Conservation (phyloP, 2,888 invertebrate genomes). For the Icerya purchasi region DNA sequence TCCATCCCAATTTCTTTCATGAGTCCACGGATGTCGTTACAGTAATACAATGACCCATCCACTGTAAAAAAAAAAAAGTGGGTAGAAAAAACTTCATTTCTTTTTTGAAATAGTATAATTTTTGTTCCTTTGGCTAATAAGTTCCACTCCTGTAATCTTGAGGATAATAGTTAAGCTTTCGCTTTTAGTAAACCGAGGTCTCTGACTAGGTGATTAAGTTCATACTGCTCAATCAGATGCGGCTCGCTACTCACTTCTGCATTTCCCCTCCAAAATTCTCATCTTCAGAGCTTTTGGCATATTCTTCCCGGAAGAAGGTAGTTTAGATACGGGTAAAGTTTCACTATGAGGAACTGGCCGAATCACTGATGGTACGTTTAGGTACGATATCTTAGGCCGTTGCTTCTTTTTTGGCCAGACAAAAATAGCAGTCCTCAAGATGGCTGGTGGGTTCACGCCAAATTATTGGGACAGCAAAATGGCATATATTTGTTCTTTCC, state of each 20-base stretch:
- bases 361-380: background rate
- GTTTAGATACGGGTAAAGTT: background rate
- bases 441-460: background rate
- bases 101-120: no score
- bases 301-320: background rate
- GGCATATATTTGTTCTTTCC: background rate
- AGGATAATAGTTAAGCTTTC: background rate
- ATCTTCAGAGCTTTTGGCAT: no score
- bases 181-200: background rate
- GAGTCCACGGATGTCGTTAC: background rate
- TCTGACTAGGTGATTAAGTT: background rate
- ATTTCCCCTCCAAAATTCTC: background rate
- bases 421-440: background rate
- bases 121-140: background rate
- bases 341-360: background rate
- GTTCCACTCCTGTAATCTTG: background rate
- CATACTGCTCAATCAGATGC: background rate
- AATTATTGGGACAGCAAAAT: background rate
- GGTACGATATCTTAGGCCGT: background rate
- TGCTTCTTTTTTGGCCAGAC: background rate
- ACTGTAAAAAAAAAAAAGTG: no score
- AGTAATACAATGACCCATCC: background rate
- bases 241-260: background rate
- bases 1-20: background rate
- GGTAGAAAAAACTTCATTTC: no score